phyloP scores from a whole-genome alignment of 1,140 invertebrate species.

The Microplitis demolitor region DNA sequence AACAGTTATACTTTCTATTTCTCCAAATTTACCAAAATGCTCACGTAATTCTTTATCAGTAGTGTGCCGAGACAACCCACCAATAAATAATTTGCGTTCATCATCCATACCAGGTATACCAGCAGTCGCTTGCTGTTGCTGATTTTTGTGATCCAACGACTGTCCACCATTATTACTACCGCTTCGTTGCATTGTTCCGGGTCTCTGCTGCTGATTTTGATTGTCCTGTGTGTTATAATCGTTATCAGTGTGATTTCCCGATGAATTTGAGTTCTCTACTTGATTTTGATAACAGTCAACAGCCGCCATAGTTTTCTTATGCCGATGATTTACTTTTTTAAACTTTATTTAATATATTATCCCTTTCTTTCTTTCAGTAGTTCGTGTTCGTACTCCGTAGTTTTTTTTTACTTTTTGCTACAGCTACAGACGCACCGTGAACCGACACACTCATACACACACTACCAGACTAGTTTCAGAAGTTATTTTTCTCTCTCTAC shows the following conservation, averaged over 20 bases:
- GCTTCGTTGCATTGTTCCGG: slow-evolving; percentile 15
- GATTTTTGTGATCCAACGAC: slow-evolving; percentile 3
- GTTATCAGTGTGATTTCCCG: slow-evolving; percentile 15
- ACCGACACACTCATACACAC: too few species aligned
- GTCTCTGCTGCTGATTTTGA: slow-evolving; percentile 29
- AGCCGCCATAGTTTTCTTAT: slow-evolving; percentile 45
- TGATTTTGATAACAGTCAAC: slow-evolving; percentile 54
- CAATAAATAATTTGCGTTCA: slow-evolving; percentile 62
- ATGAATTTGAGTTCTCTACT: slow-evolving; percentile 40
- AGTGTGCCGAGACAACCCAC: slow-evolving; percentile 59
- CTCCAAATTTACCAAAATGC: slow-evolving; percentile 69
- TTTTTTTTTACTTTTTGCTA: too few species aligned
- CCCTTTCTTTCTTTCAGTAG: background rate
- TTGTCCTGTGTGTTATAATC: slow-evolving; percentile 36
- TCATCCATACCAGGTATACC: slow-evolving; percentile 62
- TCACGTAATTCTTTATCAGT: slow-evolving; percentile 65
- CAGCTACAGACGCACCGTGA: too few species aligned
- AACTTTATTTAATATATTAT: background rate
- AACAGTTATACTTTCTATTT: slow-evolving; percentile 69
- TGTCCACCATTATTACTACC: too few species aligned
- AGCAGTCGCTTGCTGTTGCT: slow-evolving; percentile 51
- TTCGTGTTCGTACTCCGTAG: too few species aligned
- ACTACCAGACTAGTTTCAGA: too few species aligned
- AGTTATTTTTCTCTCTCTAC: too few species aligned
- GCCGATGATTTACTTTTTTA: slow-evolving; percentile 3